Percentiles rank a stretch among this genome's conserved stretches.
These are phyloP conservation scores for Homalodisca vitripennis DNA, from an alignment of 1,140 invertebrate genomes.

Conservation along the genomic window DNA sequence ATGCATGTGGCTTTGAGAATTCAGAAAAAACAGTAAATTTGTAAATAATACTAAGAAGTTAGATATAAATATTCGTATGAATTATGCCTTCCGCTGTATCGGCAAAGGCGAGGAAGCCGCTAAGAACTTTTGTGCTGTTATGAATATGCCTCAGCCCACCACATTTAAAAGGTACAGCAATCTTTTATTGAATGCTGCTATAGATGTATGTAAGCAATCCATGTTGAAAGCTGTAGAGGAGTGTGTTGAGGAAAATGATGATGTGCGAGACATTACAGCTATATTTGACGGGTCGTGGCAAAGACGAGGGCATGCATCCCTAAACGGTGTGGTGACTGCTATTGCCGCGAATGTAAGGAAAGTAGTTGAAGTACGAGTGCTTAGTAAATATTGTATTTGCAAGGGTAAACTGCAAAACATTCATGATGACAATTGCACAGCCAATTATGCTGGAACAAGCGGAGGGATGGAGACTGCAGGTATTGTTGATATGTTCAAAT, in stretches of 20 bases:
- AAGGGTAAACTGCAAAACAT: background rate
- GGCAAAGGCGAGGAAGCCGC: too few species aligned
- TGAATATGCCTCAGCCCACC: too few species aligned
- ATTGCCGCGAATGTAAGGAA: slow-evolving; percentile 22
- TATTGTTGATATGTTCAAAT: too few species aligned
- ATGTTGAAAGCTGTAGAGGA: slow-evolving; percentile 17
- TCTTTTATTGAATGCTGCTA: background rate
- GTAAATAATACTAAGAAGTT: too few species aligned
- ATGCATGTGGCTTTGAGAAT: too few species aligned
- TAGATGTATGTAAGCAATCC: background rate
- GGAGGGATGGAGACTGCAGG: too few species aligned
- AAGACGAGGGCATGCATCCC: background rate
- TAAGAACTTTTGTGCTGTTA: too few species aligned
- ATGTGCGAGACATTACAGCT: slow-evolving; percentile 1
- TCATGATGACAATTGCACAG: background rate
- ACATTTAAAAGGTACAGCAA: too few species aligned
- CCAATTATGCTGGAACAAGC: too few species aligned
- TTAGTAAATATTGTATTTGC: slow-evolving; percentile 26
- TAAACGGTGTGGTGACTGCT: slow-evolving; percentile 9
- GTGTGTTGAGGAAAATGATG: slow-evolving; percentile 18
- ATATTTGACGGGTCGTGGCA: slow-evolving; percentile 25
- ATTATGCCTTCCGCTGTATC: too few species aligned
- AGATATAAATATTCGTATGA: too few species aligned
- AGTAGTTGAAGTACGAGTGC: slow-evolving; percentile 27
- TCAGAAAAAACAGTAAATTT: too few species aligned